Evolutionary conservation across 2,797 vertebrate genomes (phyloP), one percentile per base, ranked within the genome.

Genomic region (Typhlichthys eigenmanni): DNA sequence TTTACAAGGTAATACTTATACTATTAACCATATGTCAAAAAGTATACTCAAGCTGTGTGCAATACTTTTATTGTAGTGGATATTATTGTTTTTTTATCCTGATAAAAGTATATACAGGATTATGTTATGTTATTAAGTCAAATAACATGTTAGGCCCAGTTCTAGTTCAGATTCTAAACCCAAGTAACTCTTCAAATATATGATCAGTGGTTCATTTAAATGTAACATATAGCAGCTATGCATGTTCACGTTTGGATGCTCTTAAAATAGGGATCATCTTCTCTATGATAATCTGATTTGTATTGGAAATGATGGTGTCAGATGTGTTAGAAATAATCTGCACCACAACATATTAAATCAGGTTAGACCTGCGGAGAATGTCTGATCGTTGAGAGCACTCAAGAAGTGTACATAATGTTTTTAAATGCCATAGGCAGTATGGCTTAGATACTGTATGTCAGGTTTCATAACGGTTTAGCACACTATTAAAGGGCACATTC

Each of bases 181-280:
- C 13, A 51, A 43, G 48, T 69, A 14, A 24, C 24, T 24, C 24
- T 24, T 24, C 24, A 24, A 24, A 24, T 38, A 7, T 38, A 38
- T 38, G 34, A 9, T 38, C 6, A 47, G 66, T 80, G 80, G 65
- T 63, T 55, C 34, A 19, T 32, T 69, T 29, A 34, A 53, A 62
- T 69, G 64, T 62, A 67, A 53, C 63, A 74, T 58, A 9, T 70
- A 68, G 63, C 58, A 69, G 74, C 64, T 78, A 75, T 82, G 74
- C 80, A 76, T 71, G 76, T 58, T 79, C 59, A 71, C 11, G 2
- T 66, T 71, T 53, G 29, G 66, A 79, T 74, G 68, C 64, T 76
- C 71, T 61, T 69, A 57, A 19, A 43, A 47, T 63, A 65, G 58
- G 63, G 43, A 63, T 57, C 53, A 24, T 66, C 19, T 13, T 32